phyloP scores from a whole-genome alignment of 2,797 vertebrate species.

The Iguana delicatissima region DNA sequence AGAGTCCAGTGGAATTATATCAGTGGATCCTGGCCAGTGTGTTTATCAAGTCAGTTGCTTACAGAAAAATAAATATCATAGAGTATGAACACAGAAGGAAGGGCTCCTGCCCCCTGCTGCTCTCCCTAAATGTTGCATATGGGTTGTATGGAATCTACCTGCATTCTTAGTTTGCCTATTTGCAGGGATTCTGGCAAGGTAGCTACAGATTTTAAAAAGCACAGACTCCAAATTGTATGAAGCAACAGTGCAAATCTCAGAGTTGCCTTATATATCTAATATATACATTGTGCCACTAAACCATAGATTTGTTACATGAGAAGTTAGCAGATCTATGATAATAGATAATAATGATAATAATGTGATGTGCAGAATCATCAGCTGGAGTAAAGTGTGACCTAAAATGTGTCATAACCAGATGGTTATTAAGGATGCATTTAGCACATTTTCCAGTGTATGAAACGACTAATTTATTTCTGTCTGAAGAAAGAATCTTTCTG shows the following conservation, averaged over 20 bases:
- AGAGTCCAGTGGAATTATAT: too few species aligned
- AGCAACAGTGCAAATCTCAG: background rate
- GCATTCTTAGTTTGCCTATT: background rate
- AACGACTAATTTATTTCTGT: background rate
- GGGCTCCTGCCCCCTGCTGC: too few species aligned
- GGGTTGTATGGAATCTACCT: background rate
- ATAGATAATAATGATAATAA: too few species aligned
- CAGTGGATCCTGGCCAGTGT: too few species aligned
- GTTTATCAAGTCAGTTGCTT: background rate
- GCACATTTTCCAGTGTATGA: background rate
- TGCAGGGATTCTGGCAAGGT: background rate
- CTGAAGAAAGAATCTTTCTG: background rate
- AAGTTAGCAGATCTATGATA: background rate
- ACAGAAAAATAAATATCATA: background rate
- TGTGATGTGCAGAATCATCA: background rate
- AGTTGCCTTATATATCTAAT: background rate
- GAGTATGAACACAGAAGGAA: background rate
- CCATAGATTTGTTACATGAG: background rate
- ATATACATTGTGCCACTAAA: background rate
- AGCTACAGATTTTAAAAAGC: background rate
- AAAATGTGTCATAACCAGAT: background rate
- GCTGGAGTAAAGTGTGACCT: background rate
- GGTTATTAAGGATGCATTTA: background rate
- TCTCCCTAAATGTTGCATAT: background rate
- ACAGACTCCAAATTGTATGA: background rate